Evolutionary conservation across 1,140 invertebrate species (phyloP).

Genomic region (Zaprionus ornatus): DNA sequence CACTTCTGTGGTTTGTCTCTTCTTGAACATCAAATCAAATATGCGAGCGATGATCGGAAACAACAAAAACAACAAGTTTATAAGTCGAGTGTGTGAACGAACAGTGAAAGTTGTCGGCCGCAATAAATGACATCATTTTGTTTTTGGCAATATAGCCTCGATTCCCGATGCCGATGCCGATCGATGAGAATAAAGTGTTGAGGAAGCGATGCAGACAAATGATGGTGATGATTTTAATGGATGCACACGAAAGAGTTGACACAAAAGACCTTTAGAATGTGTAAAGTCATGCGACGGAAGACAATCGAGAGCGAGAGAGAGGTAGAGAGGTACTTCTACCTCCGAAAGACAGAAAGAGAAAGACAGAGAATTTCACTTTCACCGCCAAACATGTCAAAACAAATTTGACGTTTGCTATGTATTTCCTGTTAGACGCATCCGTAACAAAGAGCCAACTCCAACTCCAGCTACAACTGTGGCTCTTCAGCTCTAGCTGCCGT

Average conservation of each 20-base stretch:
- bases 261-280: conserved; percentile 53
- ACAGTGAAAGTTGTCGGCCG: conserved; percentile 74
- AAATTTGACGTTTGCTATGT: conserved; percentile 72
- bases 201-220: conserved; percentile 12
- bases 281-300: conserved; percentile 65
- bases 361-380: conserved; percentile 73
- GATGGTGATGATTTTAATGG: conserved; percentile 23
- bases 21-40: conserved; percentile 56
- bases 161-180: conserved; percentile 33
- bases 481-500: not conserved
- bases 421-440: conserved; percentile 74
- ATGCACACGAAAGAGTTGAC: conserved; percentile 42
- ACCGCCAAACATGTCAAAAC: conserved; percentile 81
- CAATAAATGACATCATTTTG: conserved; percentile 77
- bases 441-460: conserved; percentile 35
- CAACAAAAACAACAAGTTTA: conserved; percentile 3
- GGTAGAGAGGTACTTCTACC: not conserved
- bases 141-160: conserved; percentile 55
- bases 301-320: not conserved
- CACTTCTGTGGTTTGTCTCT: conserved; percentile 13
- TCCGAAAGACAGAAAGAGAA: not conserved
- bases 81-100: conserved; percentile 48
- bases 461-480: not conserved
- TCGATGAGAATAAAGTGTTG: conserved; percentile 32
- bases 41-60: conserved; percentile 35